phyloP scores from a whole-genome alignment of 2,797 vertebrate genomes.

The Vireo griseus region DNA sequence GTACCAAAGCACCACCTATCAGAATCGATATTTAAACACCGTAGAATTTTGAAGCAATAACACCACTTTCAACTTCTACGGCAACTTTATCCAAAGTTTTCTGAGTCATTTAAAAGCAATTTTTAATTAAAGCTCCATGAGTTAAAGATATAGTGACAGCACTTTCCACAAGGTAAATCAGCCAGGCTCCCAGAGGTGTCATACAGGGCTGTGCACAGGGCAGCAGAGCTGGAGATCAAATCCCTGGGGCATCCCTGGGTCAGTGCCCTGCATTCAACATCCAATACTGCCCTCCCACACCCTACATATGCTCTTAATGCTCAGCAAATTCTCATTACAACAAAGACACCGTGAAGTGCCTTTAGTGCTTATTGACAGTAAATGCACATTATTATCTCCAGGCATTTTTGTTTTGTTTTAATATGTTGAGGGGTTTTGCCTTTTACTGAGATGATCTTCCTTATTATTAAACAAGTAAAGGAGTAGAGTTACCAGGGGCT shows the following conservation, averaged over 20 bases:
- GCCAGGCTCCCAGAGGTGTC: background rate
- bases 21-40: background rate
- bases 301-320: background rate
- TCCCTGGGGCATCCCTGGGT: background rate
- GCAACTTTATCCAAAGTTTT: background rate
- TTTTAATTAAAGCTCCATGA: background rate
- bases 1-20: background rate
- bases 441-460: background rate
- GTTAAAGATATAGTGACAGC: background rate
- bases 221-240: background rate
- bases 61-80: background rate
- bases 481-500: background rate
- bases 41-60: background rate
- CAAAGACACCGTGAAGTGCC: background rate
- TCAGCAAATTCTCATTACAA: background rate
- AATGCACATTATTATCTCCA: background rate
- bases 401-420: background rate
- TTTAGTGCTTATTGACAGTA: background rate
- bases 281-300: background rate
- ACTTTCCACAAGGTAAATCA: background rate
- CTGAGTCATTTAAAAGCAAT: background rate
- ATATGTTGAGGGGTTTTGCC: rapidly evolving
- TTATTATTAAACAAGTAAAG: slow-evolving; percentile 26
- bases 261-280: background rate
- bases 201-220: background rate